Evolutionary conservation across 35 echinoderm and acorn worm genomes (phyloP).

Genomic region (Holothuria glaberrima): DNA sequence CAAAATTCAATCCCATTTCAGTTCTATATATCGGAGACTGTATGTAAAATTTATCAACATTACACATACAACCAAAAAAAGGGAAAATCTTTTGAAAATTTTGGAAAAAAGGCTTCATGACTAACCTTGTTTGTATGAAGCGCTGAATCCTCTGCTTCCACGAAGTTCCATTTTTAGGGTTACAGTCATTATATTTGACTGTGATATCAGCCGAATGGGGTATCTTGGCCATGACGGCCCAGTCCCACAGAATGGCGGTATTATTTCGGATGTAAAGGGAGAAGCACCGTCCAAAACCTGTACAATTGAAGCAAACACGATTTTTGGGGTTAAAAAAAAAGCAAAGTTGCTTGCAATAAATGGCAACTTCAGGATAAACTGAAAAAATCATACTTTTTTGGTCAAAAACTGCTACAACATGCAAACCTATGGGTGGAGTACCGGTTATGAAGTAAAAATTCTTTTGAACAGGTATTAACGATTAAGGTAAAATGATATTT

Average conservation of each 20-base stretch:
- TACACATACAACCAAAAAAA: background rate
- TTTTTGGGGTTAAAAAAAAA: too few relatives aligned
- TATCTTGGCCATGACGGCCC: background rate
- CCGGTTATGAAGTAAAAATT: too few relatives aligned
- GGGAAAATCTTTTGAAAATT: too few relatives aligned
- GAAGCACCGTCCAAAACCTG: background rate
- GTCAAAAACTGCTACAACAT: too few relatives aligned
- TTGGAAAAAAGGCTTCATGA: background rate
- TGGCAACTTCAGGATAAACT: too few relatives aligned
- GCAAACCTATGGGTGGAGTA: too few relatives aligned
- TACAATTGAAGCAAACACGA: too few relatives aligned
- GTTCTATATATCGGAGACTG: background rate
- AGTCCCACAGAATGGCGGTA: background rate
- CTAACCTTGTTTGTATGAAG: slow-evolving; percentile 9
- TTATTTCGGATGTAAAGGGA: background rate
- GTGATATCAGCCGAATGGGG: background rate
- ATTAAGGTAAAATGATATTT: too few relatives aligned
- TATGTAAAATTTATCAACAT: background rate
- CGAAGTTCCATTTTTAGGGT: background rate
- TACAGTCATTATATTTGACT: background rate
- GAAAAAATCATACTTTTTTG: too few relatives aligned
- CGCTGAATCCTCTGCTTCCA: background rate
- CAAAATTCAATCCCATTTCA: too few relatives aligned
- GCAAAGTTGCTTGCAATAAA: too few relatives aligned
- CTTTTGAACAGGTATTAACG: too few relatives aligned